Evolutionary conservation across 2,113 vertebrate species (phyloP).

Genomic region (Nyctibius bracteatus): DNA sequence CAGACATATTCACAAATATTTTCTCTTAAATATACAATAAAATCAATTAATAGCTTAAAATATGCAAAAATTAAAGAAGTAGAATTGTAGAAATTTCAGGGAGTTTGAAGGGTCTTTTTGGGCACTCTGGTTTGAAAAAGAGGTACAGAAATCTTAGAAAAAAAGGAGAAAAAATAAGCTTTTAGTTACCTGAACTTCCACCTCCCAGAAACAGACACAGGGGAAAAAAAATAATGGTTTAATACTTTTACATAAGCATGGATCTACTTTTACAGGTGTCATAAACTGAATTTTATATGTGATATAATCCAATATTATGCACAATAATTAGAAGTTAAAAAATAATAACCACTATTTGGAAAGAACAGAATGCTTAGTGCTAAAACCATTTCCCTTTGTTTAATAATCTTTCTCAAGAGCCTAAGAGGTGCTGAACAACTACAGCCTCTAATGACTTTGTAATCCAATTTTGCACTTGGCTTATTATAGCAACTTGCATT

Average conservation of each 20-base stretch:
- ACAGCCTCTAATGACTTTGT: background rate
- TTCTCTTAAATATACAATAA: background rate
- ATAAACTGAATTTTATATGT: background rate
- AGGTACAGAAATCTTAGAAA: background rate
- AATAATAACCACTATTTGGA: background rate
- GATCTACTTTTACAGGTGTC: background rate
- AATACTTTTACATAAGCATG: background rate
- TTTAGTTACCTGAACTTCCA: background rate
- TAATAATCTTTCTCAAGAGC: background rate
- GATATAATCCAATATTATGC: background rate
- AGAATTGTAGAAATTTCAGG: background rate
- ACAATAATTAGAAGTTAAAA: background rate
- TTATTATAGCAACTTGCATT: slow-evolving; percentile 11
- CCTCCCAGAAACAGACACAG: rapidly evolving
- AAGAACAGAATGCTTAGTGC: background rate
- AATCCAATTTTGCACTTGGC: slow-evolving; percentile 26
- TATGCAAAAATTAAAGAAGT: background rate
- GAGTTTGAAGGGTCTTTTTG: background rate
- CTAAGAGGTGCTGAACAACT: slow-evolving; percentile 7
- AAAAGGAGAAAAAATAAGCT: background rate
- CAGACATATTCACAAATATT: background rate
- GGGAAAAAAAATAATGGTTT: background rate
- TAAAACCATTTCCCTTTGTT: background rate
- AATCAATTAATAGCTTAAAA: background rate
- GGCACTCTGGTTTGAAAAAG: background rate